These are phyloP conservation scores for Poecilia wingei DNA, from an alignment of 2,797 vertebrate species.

Conservation along the genomic window DNA sequence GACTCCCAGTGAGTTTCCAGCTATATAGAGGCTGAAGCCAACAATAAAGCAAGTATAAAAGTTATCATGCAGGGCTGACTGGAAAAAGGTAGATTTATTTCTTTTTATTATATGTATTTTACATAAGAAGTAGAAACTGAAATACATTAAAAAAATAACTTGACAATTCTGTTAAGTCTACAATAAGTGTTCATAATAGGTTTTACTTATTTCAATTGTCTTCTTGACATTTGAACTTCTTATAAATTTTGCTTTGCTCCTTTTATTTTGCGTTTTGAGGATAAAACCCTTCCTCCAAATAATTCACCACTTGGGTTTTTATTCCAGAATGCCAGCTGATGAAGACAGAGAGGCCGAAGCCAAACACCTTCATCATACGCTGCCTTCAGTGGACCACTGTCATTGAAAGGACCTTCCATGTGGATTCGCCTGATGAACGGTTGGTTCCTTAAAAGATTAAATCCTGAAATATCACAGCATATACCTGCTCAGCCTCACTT, in stretches of 20 bases:
- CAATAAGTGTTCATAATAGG: no score
- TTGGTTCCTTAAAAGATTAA: conserved; percentile 64
- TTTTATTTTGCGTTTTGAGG: neutral
- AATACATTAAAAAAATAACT: neutral
- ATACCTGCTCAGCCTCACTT: neutral
- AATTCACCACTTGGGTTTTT: conserved; percentile 2
- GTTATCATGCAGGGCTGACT: neutral
- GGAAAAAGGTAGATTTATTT: neutral
- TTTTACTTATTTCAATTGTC: neutral
- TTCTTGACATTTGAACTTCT: neutral
- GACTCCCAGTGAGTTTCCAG: neutral
- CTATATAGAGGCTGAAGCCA: neutral
- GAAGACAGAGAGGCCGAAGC: conserved; percentile 98
- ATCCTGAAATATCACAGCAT: neutral
- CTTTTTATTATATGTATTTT: neutral
- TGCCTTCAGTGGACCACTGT: conserved; percentile 99
- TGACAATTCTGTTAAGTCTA: neutral
- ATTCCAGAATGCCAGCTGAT: conserved; percentile 95
- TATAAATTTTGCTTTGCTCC: neutral
- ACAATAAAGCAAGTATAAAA: neutral
- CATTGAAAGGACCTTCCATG: conserved; percentile 96
- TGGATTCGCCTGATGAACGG: conserved; percentile 96
- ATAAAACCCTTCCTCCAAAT: neutral
- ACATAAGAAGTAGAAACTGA: neutral
- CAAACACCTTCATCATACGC: conserved; percentile 98